phyloP scores from a whole-genome alignment of 2,797 vertebrate species.

The Ambastaia sidthimunki region DNA sequence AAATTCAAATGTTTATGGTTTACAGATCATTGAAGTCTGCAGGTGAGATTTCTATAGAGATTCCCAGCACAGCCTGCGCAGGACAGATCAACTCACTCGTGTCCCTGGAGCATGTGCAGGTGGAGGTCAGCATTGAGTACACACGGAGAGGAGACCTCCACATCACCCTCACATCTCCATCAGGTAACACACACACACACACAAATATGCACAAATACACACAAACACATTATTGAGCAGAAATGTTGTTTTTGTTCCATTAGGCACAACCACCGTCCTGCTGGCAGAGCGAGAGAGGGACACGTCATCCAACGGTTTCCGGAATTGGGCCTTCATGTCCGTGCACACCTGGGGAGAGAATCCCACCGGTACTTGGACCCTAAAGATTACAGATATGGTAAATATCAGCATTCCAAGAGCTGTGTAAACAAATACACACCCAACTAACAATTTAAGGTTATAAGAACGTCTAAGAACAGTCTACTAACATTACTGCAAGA shows the following conservation, averaged over 20 bases:
- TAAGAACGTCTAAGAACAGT: no score
- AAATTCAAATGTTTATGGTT: constrained; percentile 17
- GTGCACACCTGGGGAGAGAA: constrained; percentile 98
- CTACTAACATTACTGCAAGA: no score
- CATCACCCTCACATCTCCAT: constrained; percentile 93
- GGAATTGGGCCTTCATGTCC: constrained; percentile 99
- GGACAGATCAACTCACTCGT: constrained; percentile 87
- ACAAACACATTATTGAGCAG: no score
- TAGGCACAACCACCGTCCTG: constrained; percentile 92
- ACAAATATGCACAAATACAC: not conserved
- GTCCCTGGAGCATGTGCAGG: constrained; percentile 93
- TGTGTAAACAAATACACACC: not conserved
- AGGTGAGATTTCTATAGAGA: constrained; percentile 93
- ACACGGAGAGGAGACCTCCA: constrained; percentile 96
- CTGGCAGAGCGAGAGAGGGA: constrained; percentile 94
- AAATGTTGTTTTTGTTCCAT: constrained; percentile 25
- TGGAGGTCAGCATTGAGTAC: constrained; percentile 96
- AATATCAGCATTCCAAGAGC: constrained; percentile 61
- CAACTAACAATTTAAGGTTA: no score
- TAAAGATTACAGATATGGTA: constrained; percentile 91
- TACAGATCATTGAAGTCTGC: constrained; percentile 89
- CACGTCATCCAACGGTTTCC: constrained; percentile 93
- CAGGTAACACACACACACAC: constrained; percentile 74
- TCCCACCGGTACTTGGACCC: constrained; percentile 89
- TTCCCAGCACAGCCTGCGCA: constrained; percentile 91